Evolutionary conservation across 2,797 vertebrate genomes (phyloP).

Genomic region (Sylvilagus floridanus): DNA sequence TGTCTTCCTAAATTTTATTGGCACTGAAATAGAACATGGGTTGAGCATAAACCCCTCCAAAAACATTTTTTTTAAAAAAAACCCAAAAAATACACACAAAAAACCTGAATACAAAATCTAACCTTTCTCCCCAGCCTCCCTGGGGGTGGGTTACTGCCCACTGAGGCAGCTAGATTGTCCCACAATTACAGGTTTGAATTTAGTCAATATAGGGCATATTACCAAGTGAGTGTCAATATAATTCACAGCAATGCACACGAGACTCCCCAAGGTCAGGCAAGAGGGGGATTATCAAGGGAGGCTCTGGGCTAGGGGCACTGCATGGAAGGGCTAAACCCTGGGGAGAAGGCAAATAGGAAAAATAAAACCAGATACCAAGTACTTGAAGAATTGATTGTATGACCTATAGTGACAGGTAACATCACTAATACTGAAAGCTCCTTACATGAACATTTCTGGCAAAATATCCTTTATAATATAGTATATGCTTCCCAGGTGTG

Average conservation of each 20-base stretch:
- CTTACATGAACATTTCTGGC: slow-evolving; percentile 88
- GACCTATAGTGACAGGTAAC: slow-evolving; percentile 81
- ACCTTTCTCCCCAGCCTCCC: slow-evolving; percentile 68
- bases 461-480: slow-evolving; percentile 90
- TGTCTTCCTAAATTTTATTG: slow-evolving; percentile 90
- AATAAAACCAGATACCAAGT: slow-evolving; percentile 77
- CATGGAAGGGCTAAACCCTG: slow-evolving; percentile 69
- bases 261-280: slow-evolving; percentile 49
- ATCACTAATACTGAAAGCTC: slow-evolving; percentile 89
- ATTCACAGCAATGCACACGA: slow-evolving; percentile 88
- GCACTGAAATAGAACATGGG: slow-evolving; percentile 87
- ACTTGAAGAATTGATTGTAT: slow-evolving; percentile 81
- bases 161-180: slow-evolving; percentile 69
- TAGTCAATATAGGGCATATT: slow-evolving; percentile 80
- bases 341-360: slow-evolving; percentile 81
- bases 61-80: slow-evolving; percentile 62
- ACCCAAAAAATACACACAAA: slow-evolving; percentile 53
- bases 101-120: slow-evolving; percentile 77
- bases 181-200: slow-evolving; percentile 79
- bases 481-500: slow-evolving; percentile 85
- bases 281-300: not conserved
- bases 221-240: slow-evolving; percentile 83
- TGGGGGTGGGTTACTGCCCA: slow-evolving; percentile 54
- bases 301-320: slow-evolving; percentile 32
- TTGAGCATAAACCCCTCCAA: slow-evolving; percentile 85